Percentiles rank a stretch among this genome's conserved stretches.
Evolutionary conservation across 2,888 invertebrate species (phyloP).

Genomic region (Tachina fera): DNA sequence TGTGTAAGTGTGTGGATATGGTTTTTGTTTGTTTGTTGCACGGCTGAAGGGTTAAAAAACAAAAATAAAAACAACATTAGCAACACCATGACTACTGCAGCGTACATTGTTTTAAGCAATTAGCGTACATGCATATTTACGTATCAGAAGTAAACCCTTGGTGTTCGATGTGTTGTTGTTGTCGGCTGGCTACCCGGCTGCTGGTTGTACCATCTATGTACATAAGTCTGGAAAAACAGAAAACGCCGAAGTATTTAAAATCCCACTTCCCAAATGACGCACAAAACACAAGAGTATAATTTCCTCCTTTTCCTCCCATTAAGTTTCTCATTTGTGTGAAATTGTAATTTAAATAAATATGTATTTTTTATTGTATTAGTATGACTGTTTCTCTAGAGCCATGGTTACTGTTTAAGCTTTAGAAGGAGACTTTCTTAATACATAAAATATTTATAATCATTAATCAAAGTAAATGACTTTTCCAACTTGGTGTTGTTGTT

Average conservation of each 20-base stretch:
- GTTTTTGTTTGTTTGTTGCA: slow-evolving; percentile 2
- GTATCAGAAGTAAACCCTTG: slow-evolving; percentile 33
- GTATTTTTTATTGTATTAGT: background rate
- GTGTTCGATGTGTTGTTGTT: slow-evolving; percentile 22
- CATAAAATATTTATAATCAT: background rate
- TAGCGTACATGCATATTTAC: slow-evolving; percentile 61
- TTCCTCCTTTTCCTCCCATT: background rate
- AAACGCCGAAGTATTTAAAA: background rate
- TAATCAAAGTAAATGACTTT: background rate
- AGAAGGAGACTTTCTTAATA: background rate
- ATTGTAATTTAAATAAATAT: slow-evolving; percentile 24
- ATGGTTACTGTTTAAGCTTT: no score
- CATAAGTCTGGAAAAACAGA: slow-evolving; percentile 16
- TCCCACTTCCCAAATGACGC: slow-evolving; percentile 36
- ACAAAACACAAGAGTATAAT: slow-evolving; percentile 54
- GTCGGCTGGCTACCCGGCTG: background rate
- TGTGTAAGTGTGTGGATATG: no score
- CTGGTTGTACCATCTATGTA: slow-evolving; percentile 34
- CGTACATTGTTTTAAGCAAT: slow-evolving; percentile 63
- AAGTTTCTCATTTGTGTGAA: slow-evolving; percentile 2
- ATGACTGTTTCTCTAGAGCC: background rate
- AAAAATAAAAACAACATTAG: slow-evolving; percentile 44
- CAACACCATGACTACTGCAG: slow-evolving; percentile 24
- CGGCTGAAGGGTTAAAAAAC: slow-evolving; percentile 38
- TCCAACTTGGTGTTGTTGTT: background rate